These are phyloP conservation scores for Pomacea maculata DNA, from an alignment of 1,140 invertebrate genomes.

Conservation along the genomic window DNA sequence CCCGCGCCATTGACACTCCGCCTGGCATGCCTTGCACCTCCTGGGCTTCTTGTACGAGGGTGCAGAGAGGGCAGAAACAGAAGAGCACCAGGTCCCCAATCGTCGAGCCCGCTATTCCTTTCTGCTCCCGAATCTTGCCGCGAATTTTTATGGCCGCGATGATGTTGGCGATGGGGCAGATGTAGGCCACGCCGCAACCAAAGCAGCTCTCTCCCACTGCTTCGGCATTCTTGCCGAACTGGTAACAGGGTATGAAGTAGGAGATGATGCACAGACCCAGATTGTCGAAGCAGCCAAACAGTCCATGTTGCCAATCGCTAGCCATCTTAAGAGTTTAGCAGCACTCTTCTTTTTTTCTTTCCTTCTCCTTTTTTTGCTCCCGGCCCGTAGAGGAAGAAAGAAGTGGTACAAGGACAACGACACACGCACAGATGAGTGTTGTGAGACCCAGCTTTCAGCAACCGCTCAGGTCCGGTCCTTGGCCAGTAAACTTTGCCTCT, in stretches of 20 bases:
- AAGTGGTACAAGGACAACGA: neutral
- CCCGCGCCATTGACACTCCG: slow-evolving; percentile 42
- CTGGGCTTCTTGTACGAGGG: slow-evolving; percentile 57
- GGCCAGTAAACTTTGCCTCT: too few species aligned
- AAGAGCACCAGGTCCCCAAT: slow-evolving; percentile 51
- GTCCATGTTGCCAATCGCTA: slow-evolving; percentile 56
- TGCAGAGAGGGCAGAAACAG: slow-evolving; percentile 57
- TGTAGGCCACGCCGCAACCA: slow-evolving; percentile 50
- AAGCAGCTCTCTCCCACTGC: slow-evolving; percentile 59
- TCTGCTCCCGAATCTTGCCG: slow-evolving; percentile 58
- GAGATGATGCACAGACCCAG: slow-evolving; percentile 56
- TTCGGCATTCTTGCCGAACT: slow-evolving; percentile 62
- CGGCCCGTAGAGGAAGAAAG: neutral
- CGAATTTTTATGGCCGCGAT: slow-evolving; percentile 49
- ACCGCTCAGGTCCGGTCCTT: too few species aligned
- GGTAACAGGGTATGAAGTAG: slow-evolving; percentile 62
- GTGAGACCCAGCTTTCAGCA: neutral
- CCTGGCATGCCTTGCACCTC: slow-evolving; percentile 52
- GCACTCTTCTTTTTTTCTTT: neutral
- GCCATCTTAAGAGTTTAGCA: slow-evolving; percentile 30
- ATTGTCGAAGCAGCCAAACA: slow-evolving; percentile 62
- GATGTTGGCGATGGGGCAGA: slow-evolving; percentile 51
- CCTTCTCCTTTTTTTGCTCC: neutral
- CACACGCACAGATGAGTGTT: neutral
- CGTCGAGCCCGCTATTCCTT: slow-evolving; percentile 55